Percentiles rank a stretch among this genome's conserved stretches.
Conservation (phyloP, 2,888 invertebrate species). For the Cecidostiba fungosa region DNA sequence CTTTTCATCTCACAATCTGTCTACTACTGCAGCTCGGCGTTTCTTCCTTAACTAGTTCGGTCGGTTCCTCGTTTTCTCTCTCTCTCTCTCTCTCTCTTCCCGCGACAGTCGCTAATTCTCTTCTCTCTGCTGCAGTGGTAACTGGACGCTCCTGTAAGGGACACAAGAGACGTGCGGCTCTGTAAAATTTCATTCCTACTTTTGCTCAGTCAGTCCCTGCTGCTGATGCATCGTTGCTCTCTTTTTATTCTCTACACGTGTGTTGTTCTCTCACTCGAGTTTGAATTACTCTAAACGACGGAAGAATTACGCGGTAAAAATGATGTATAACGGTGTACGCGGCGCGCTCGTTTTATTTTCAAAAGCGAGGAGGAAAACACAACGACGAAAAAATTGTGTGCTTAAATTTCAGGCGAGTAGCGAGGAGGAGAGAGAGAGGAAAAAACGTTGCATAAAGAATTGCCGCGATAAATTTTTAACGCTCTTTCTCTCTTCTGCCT, state of each 20-base stretch:
- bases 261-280: slow-evolving; percentile 27
- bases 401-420: not conserved
- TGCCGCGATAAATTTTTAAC: slow-evolving; percentile 49
- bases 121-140: slow-evolving; percentile 31
- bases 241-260: not conserved
- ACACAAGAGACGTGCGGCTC: not conserved
- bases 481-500: not conserved
- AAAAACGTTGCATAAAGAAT: slow-evolving; percentile 45
- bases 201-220: not conserved
- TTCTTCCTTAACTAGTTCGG: slow-evolving; percentile 13
- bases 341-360: not conserved
- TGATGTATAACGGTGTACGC: slow-evolving; percentile 32
- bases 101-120: slow-evolving; percentile 7
- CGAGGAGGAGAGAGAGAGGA: not conserved
- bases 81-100: not conserved
- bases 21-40: not conserved
- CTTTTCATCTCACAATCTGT: slow-evolving; percentile 39
- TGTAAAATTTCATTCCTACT: not conserved
- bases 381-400: slow-evolving; percentile 18
- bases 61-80: slow-evolving; percentile 9
- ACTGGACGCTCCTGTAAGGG: slow-evolving; percentile 50
- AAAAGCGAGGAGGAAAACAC: not conserved
- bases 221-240: not conserved
- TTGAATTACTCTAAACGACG: slow-evolving; percentile 66
- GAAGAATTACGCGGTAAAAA: slow-evolving; percentile 61